Evolutionary conservation across 2,113 vertebrate species (phyloP), one percentile per base, ranked within the genome.

Genomic region (Stictonetta naevosa): DNA sequence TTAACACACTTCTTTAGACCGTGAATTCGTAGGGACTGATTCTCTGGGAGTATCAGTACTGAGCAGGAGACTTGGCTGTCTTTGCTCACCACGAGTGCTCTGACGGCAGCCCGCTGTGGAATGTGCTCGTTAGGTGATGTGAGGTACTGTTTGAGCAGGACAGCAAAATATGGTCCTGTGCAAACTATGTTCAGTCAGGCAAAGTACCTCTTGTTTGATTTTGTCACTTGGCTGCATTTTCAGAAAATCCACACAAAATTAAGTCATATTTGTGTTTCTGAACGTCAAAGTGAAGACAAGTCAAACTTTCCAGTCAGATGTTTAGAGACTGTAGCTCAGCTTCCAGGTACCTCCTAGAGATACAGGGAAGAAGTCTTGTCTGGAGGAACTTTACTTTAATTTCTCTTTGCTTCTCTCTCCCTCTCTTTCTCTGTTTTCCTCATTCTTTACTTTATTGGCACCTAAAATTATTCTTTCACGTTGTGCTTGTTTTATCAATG

Each of bases 1-100:
- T 97, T 90, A 96, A 91, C 66, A 94, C 69, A 33, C 40, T 95
- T 93, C 63, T 42, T 95, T 50, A 68, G 76, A 90, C 48, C 26
- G 29, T 78, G 83, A 55, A 75, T 91, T 94, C 83, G 71, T 84
- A 16, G 62, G 26, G 58, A 62, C 17, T 42, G 73, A 75, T 91
- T 96, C 88, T 86, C 58, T 84, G 66, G 80, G 93, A 93, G 58
- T 72, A 78, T 94, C 2, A 0, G 31, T 74, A 71, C 50, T 29
- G 28, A 87, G 66, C 4, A 64, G n/a, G 38, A 53, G 52, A 42
- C 50, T 91, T 86, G 72, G 56, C 48, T 81, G 34, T 3, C 53
- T 84, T 73, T 64, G 31, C 12, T 91, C 29, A 48, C 48, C 28
- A 33, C 0, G 2, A 68, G 16, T 44, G 53, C 53, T 84, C 42